phyloP scores from a whole-genome alignment of 1,140 invertebrate species.

The roundworm (Caenorhabditis elegans) region WBcel235 BX284605.5:2293001-2293500 shows the following conservation, averaged over 20 bases:
- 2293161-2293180: neutral
- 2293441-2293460: neutral
- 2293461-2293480: neutral
- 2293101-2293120: neutral
- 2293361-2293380: neutral
- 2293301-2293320: neutral
- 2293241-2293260: neutral
- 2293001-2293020: too few species aligned
- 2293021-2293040: neutral
- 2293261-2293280: neutral
- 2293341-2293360: neutral
- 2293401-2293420: neutral
- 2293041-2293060: neutral
- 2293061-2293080: neutral
- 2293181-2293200: neutral
- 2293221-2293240: neutral
- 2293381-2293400: neutral
- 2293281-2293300: neutral
- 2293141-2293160: neutral
- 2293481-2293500: neutral
- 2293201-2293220: neutral
- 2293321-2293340: neutral
- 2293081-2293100: neutral
- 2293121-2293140: neutral
- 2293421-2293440: neutral